Base-by-base conservation (phyloP, 2,888 invertebrate genomes). In the Nemoura dubitans region DNA sequence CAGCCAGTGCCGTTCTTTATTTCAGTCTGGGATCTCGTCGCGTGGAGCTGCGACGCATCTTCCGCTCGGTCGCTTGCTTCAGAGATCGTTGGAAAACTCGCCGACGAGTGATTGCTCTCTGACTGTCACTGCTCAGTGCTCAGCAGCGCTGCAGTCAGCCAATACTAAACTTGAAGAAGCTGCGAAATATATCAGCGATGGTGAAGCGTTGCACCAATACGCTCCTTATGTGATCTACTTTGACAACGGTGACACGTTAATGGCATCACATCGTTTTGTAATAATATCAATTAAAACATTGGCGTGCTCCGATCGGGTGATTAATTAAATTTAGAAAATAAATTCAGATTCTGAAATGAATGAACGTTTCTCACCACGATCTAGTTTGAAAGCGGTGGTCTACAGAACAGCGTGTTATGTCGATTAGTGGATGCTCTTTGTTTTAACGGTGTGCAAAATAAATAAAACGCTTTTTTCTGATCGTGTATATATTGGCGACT, bases 151-250 rank as follows among this genome's bases (percentile, higher is more conserved):
- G 14, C 81, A 81, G 10, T 29, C 16, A 81, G 30, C 30, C 28
- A 81, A 81, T 7, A 30, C 10, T 81, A 81, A 81, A 30, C 10
- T 81, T 30, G 28, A 81, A 81, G 25, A 81, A 81, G 21, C 42
- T 16, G 30, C 42, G 28, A 59, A 16, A 59, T 59, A 59, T 7
- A 59, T 59, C 59, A 59, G 59, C 21, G 10, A 36, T 21, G 10
- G 59, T 59, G 59, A 59, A 3, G 14, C 6, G 59, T 1, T 59
- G 21, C 16, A 59, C 3, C 59, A 21, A 59, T 59, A 21, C 59
- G 59, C 59, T 59, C 59, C 14, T 21, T 59, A 3, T 7, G 14
- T 59, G 59, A 59, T 59, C 10, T 21, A 1, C 10, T 10, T 59
- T 59, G 59, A 10, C 14, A 59, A 7, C 14, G 59, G 59, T 59